Percentiles rank a stretch among this genome's conserved stretches.
Conservation (phyloP, 2,113 vertebrate genomes). For the Chiloscyllium plagiosum region DNA sequence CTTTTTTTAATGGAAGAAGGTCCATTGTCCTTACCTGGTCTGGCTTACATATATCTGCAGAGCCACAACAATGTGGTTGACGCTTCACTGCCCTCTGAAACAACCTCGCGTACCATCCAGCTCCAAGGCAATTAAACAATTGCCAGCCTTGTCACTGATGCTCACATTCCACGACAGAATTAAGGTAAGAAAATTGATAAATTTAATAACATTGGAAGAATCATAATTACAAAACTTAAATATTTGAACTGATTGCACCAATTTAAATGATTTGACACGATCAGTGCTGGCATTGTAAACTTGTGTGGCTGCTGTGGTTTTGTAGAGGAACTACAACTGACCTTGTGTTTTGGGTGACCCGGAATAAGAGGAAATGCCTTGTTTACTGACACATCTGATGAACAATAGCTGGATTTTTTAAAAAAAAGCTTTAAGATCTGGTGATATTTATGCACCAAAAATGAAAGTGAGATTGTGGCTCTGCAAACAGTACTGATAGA, state of each 20-base stretch:
- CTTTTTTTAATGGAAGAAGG: too few species aligned
- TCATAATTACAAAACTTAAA: background rate
- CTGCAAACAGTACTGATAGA: background rate
- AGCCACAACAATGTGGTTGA: too few species aligned
- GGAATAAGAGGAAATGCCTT: conserved; percentile 21
- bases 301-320: background rate
- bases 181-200: background rate
- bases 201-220: background rate
- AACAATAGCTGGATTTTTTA: conserved; percentile 12
- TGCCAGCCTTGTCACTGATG: too few species aligned
- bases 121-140: too few species aligned
- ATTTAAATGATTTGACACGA: too few species aligned
- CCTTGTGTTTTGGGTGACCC: background rate
- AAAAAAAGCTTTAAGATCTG: background rate
- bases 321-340: background rate
- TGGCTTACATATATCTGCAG: too few species aligned
- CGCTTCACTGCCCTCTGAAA: too few species aligned
- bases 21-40: too few species aligned
- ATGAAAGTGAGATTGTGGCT: background rate
- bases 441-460: background rate
- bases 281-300: background rate
- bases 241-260: too few species aligned
- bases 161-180: too few species aligned
- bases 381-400: background rate
- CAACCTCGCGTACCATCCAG: too few species aligned